Evolutionary conservation across 2,113 vertebrate species (phyloP), one percentile per base, ranked within the genome.

Genomic region (Uropsilus gracilis): DNA sequence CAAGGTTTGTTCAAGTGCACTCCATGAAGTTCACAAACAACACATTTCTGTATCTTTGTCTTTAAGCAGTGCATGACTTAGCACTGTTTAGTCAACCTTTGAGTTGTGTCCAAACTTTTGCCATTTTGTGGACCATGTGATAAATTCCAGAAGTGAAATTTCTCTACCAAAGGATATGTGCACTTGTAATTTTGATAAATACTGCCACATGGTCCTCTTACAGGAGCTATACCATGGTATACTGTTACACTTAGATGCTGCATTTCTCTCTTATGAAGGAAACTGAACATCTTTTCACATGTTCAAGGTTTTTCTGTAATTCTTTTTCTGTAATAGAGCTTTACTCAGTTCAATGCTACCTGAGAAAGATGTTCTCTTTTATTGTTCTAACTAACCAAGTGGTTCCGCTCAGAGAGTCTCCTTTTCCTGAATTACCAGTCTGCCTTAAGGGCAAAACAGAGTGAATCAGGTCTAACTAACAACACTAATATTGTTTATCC

Each of bases 61-160:
- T 11, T 72, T 39, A 44, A 61, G 26, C 7, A 5, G 44, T 28
- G 22, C 39, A 69, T 20, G 14, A 22, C n/a, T 71, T 42, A 6
- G 28, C 46, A 78, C 28, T 30, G 6, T 61, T 39, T 24, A 85
- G 30, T 85, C 24, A 59, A 30, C 63, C 42, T 73, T 59, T 82
- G 50, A 86, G 59, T 46, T 72, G 10, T 46, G 75, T 63, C 64
- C 34, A 84, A 13, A 80, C 14, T 75, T 64, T 84, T 8, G 24
- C 39, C 55, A 26, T 22, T 86, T 37, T 86, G 75, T 86, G 63
- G 20, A 10, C 28, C 34, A 30, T 77, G 48, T 8, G 34, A 72
- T 94, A 46, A 46, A 77, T 84, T 86, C n/a, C 84, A 57, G 26
- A 91, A 85, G 53, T 75, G 37, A 7, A 42, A 83, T 86, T 89